These are phyloP conservation scores for Thalassophryne amazonica DNA, from an alignment of 2,797 vertebrate species.

Conservation along the genomic window DNA sequence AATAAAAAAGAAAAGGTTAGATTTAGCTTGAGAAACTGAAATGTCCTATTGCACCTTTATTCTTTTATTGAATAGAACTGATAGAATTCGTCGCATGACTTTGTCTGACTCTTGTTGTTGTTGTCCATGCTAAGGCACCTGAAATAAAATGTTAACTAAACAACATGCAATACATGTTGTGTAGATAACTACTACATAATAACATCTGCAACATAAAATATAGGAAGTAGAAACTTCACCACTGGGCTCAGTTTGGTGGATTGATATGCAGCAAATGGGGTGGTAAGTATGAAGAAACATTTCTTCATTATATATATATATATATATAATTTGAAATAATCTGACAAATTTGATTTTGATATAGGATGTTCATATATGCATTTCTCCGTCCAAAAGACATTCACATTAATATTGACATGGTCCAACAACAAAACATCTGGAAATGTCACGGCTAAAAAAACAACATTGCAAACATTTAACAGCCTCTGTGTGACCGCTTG, in stretches of 20 bases:
- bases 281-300: conserved; percentile 8
- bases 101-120: too few relatives aligned
- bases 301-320: conserved; percentile 1
- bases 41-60: conserved; percentile 12
- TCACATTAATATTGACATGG: conserved; percentile 80
- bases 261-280: conserved; percentile 15
- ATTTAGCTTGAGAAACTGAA: conserved; percentile 20
- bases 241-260: too few relatives aligned
- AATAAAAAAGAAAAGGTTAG: conserved; percentile 65
- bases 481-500: conserved; percentile 66
- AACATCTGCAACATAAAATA: conserved; percentile 19
- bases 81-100: too few relatives aligned
- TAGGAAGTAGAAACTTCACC: too few relatives aligned
- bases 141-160: conserved; percentile 21
- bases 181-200: conserved; percentile 6
- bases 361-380: conserved; percentile 40
- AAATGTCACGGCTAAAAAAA: conserved; percentile 58
- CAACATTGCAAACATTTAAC: conserved; percentile 54
- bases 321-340: conserved; percentile 36
- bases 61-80: conserved; percentile 13
- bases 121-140: too few relatives aligned
- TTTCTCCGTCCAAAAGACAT: conserved; percentile 72
- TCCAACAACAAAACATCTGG: conserved; percentile 60
- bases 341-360: conserved; percentile 65
- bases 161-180: not conserved